Evolutionary conservation across 2,888 invertebrate species (phyloP), one percentile per base, ranked within the genome.

Genomic region (Beris chalybata): DNA sequence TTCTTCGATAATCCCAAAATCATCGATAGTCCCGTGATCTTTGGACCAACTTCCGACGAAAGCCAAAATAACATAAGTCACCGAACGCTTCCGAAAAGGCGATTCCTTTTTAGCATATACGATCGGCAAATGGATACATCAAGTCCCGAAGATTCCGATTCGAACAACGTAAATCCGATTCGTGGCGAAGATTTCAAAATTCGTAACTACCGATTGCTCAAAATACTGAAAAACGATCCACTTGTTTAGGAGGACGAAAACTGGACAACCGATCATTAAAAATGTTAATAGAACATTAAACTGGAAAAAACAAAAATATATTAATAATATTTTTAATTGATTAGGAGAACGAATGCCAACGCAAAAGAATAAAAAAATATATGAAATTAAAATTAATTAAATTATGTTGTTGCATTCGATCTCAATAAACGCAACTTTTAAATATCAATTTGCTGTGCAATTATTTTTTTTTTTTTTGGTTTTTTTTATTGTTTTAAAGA

Each of bases 161-260:
- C 61, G 4, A 4, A 32, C 9, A 61, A 61, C 12, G 12, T n/a
- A 12, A 61, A 61, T 52, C 9, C 50, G 12, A 38, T 13, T 6
- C 6, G 50, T 5, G 50, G 52, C 22, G 52, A 61, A 32, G 61
- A 61, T 6, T 50, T 22, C 61, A 61, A 61, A 43, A 38, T 15
- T 12, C 61, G 50, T 38, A 43, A 61, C 61, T 61, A 61, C 38
- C 50, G 61, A 22, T 22, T 61, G 22, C 15, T 61, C 22, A 45
- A 45, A 52, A 61, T 61, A 38, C 50, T 61, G 22, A 32, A 44
- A 29, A 50, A 29, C 13, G 61, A 61, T 52, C 15, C 50, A 3
- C 12, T 50, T 13, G 30, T 43, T 15, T 61, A 52, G 47, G 31
- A 30, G 4, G 6, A 6, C 7, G 7, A 9, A 38, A 38, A 48